Conservation (phyloP, 2,797 vertebrate species). For the Onychomys leucogaster region DNA sequence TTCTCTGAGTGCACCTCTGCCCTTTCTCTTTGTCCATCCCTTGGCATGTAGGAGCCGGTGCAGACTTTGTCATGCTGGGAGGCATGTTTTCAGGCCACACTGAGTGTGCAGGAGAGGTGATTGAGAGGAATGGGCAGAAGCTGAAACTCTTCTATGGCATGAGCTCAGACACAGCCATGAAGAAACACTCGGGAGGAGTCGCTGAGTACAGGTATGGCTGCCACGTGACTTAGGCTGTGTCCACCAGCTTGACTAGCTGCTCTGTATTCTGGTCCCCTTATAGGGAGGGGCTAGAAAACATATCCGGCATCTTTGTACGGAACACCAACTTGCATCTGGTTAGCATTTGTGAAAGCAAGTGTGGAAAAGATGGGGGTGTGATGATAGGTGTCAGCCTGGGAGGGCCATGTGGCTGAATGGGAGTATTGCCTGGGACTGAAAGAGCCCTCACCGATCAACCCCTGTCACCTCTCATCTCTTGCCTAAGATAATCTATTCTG, state of each 20-base stretch:
- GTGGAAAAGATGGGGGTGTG: neutral
- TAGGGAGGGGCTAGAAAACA: neutral
- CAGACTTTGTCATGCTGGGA: conserved; percentile 99
- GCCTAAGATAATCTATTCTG: neutral
- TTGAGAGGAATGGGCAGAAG: conserved; percentile 96
- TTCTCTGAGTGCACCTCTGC: conserved; percentile 7
- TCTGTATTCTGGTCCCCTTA: fast-evolving
- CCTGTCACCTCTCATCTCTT: neutral
- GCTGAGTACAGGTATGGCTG: conserved; percentile 96
- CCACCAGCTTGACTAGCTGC: fast-evolving
- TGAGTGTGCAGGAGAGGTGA: conserved; percentile 95
- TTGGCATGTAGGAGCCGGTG: conserved; percentile 92
- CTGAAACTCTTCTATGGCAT: conserved; percentile 98
- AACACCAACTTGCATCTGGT: neutral
- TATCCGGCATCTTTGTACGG: neutral
- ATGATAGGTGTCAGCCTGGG: neutral
- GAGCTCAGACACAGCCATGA: conserved; percentile 99
- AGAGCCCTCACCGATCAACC: neutral
- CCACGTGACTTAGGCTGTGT: neutral
- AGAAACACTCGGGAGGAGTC: conserved; percentile 96
- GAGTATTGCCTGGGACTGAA: neutral
- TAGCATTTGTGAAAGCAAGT: neutral
- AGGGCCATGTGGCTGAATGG: neutral
- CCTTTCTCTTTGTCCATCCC: neutral
- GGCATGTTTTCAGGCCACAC: conserved; percentile 99